Base-by-base conservation (phyloP, 2,797 vertebrate genomes). In the Crypturellus tataupa region DNA sequence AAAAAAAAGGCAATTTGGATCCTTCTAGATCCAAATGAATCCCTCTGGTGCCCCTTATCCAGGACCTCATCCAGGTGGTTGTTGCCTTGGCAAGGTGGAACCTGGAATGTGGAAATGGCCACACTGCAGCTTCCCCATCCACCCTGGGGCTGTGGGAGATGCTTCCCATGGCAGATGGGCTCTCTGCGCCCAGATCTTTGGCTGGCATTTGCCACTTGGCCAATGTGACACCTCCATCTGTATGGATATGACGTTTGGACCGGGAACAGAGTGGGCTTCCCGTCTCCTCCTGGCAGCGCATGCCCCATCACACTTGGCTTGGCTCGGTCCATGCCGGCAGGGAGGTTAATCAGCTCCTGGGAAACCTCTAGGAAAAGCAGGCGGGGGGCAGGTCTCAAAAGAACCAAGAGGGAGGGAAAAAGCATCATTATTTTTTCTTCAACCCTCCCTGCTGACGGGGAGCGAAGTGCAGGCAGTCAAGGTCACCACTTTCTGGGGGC, bases 281-380 rank as follows among this genome's bases (percentile, higher is more conserved):
- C 53, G 8, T 15, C 33, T 70, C 35, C 35, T 51, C 37, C 47
- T 19, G 29, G 53, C 49, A 12, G 0, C 0, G 0, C 49, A 84
- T 0, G 3, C 60, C 46, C 49, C 1, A 5, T 33, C 78, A 73
- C 85, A 85, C 67, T 59, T 1, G 1, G 14, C 51, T 62, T 87
- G 88, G 23, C 42, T 70, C 0, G 0, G 47, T n/a, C 88, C 3
- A 6, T 1, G 0, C 39, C 91, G 1, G 40, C 2, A 20, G 79
- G 63, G 85, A 89, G 80, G 47, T 94, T 82, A 90, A 93, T 94
- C 78, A 80, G 81, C 80, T 90, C 84, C 83, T 71, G 90, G 91
- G 91, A 85, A 95, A 70, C n/a, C 88, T 93, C 78, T 73, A 59
- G 91, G 89, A 55, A 40, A 77, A 89, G 63, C 70, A 55, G 85